Evolutionary conservation across 2,888 invertebrate species (phyloP), one percentile per base, ranked within the genome.

Genomic region (Antheraea yamamai): DNA sequence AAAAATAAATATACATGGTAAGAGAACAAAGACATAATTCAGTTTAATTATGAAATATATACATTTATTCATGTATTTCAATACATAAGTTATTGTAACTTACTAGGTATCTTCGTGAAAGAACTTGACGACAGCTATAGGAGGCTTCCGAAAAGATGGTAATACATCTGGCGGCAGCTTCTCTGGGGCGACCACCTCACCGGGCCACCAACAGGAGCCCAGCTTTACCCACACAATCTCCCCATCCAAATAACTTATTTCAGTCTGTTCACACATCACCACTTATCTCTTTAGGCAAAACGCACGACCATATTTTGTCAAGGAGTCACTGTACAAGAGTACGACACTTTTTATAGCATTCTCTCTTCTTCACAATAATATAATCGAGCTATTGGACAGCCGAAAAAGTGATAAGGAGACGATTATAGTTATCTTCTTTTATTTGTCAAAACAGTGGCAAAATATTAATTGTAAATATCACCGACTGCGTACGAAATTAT

Each of bases 201-300:
- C 98, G 47, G 98, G 98, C 98, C 98, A 98, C 97, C 98, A 98
- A 84, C 96, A 96, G 66, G 96, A 95, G 64, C 97, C 97, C 78
- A 98, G 91, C 90, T 98, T 98, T 30, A 98, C 97, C 98, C 98
- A 98, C 79, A 98, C 98, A 83, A 98, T 95, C 85, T 98, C 97
- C 74, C 97, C 97, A 82, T 97, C 96, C 83, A 95, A 93, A 92
- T 97, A 97, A 85, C 89, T 93, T 82, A 96, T 95, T 93, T 96
- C 95, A 84, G 96, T 96, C 92, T 96, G 96, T 85, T 97, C 97
- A 93, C 96, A 96, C 97, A 97, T 97, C 92, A 91, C 93, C 89
- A 91, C 89, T 87, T 85, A 86, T 86, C 85, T 87, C 85, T 89
- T 94, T 89, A 94, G 88, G 83, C 89, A 84, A 90, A 91, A 89